Evolutionary conservation across 2,797 vertebrate genomes (phyloP).

Genomic region (Anguilla anguilla): DNA sequence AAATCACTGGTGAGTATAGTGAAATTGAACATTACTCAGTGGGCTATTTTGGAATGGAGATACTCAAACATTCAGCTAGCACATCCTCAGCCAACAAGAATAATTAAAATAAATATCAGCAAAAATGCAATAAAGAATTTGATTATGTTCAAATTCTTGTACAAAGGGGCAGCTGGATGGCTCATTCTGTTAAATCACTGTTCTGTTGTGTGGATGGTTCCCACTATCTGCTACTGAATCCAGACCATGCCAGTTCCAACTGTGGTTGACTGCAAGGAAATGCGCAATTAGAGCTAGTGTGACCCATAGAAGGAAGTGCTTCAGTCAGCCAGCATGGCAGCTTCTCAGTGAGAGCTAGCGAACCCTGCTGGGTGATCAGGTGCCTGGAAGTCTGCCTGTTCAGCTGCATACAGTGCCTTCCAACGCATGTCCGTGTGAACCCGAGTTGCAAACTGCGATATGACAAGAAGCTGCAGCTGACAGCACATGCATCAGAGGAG

Average conservation of each 20-base stretch:
- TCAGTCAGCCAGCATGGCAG: not conserved
- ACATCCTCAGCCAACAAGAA: not conserved
- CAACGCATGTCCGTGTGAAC: too few species aligned
- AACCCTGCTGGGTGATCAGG: not conserved
- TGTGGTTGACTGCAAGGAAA: not conserved
- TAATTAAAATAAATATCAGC: not conserved
- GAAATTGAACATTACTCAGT: not conserved
- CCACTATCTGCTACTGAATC: not conserved
- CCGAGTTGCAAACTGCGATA: too few species aligned
- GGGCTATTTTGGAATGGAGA: too few species aligned
- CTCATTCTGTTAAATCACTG: not conserved
- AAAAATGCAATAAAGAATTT: not conserved
- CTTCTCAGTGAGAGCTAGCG: not conserved
- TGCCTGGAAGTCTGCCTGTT: not conserved
- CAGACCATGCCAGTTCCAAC: not conserved
- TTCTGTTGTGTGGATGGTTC: not conserved
- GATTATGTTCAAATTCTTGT: not conserved
- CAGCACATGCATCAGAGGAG: too few species aligned
- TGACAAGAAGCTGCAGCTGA: too few species aligned
- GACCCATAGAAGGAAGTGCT: not conserved
- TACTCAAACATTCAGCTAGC: too few species aligned
- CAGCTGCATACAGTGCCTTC: not conserved
- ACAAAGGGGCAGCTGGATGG: not conserved
- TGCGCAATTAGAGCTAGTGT: not conserved
- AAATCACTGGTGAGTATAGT: not conserved